Percentiles rank a stretch among this genome's conserved stretches.
These are phyloP conservation scores for Heliconius hortense DNA, from an alignment of 2,888 invertebrate genomes.

Conservation along the genomic window DNA sequence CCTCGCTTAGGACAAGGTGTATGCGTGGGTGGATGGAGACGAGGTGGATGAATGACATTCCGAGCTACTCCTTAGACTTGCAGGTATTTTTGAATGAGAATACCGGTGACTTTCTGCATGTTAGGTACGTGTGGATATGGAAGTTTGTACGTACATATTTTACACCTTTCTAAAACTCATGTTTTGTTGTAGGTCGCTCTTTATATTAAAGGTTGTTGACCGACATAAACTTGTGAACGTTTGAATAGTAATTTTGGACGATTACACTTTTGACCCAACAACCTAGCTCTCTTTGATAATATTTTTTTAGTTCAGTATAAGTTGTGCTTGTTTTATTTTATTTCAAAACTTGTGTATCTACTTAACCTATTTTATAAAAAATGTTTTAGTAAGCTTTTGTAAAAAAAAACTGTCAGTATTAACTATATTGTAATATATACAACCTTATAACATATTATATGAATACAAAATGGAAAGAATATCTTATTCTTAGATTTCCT, in stretches of 20 bases:
- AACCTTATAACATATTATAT: too few species aligned
- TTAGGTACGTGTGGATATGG: slow-evolving; percentile 35
- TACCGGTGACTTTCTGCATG: slow-evolving; percentile 41
- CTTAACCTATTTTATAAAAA: neutral
- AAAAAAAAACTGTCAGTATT: neutral
- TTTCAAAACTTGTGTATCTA: neutral
- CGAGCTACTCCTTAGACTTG: slow-evolving; percentile 44
- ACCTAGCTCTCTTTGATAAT: neutral
- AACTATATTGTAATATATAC: too few species aligned
- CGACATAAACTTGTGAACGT: slow-evolving; percentile 21
- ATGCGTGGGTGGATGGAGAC: slow-evolving; percentile 45
- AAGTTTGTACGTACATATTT: slow-evolving; percentile 28
- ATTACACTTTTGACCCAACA: slow-evolving; percentile 23
- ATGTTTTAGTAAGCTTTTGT: neutral
- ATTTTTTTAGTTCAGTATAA: slow-evolving; percentile 11
- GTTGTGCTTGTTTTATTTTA: neutral
- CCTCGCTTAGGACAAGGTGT: slow-evolving; percentile 33
- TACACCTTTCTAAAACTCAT: slow-evolving; percentile 27
- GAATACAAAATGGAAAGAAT: too few species aligned
- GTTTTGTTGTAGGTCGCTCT: slow-evolving; percentile 31
- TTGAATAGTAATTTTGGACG: slow-evolving; percentile 29
- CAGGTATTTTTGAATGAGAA: slow-evolving; percentile 47
- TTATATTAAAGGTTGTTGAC: slow-evolving; percentile 32
- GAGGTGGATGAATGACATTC: slow-evolving; percentile 46
- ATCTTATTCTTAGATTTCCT: too few species aligned